A percentile compares a stretch with the other conserved stretches of the same genome.
Evolutionary conservation across 2,797 vertebrate species (phyloP).

Genomic region (Leucoraja ocellata): DNA sequence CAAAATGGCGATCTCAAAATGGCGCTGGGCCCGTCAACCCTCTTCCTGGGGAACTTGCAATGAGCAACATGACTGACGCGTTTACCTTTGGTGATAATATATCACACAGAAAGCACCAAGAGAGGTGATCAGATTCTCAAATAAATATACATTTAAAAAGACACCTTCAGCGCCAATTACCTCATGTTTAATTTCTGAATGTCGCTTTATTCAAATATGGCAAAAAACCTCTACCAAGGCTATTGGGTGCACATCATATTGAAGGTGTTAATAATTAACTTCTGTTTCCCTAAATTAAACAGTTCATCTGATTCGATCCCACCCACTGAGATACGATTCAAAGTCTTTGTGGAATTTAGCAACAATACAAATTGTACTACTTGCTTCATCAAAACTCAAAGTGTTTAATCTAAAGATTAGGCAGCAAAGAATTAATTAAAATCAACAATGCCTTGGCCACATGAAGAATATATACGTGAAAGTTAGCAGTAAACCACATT

Average conservation of each 20-base stretch:
- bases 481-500: neutral
- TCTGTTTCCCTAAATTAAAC: neutral
- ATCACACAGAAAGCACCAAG: neutral
- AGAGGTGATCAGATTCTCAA: neutral
- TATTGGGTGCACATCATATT: neutral
- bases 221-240: neutral
- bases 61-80: neutral
- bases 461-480: neutral
- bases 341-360: neutral
- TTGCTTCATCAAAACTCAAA: neutral
- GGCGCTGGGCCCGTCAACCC: neutral
- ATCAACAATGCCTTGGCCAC: neutral
- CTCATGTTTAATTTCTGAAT: neutral
- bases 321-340: neutral
- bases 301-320: constrained; percentile 11
- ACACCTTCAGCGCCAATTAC: neutral
- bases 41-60: neutral
- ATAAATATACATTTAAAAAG: neutral
- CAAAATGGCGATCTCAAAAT: no score
- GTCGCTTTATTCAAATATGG: neutral
- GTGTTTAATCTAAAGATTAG: neutral
- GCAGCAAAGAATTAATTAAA: neutral
- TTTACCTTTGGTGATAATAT: neutral
- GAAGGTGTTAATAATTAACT: neutral
- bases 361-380: neutral